phyloP scores from a whole-genome alignment of 2,113 vertebrate species.

The Acanthochromis polyacanthus region DNA sequence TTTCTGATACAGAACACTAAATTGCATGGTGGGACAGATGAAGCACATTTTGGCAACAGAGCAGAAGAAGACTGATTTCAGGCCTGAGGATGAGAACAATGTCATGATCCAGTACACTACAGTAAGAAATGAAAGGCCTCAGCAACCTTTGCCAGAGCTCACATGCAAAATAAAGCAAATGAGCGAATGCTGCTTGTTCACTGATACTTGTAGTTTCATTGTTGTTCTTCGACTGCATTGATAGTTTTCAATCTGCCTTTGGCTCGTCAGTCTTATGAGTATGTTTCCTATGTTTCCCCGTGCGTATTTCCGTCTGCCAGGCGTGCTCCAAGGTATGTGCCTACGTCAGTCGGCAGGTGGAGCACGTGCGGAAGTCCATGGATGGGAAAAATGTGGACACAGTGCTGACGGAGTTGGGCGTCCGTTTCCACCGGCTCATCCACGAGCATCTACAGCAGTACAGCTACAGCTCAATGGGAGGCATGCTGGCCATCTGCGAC shows the following conservation, averaged over 20 bases:
- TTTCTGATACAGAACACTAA: conserved; percentile 90
- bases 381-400: conserved; percentile 99
- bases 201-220: too few relatives aligned
- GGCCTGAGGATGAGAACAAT: conserved; percentile 98
- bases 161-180: conserved; percentile 36
- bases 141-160: not conserved
- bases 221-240: not conserved
- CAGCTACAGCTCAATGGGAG: conserved; percentile 98
- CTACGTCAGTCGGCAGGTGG: conserved; percentile 96
- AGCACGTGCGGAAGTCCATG: conserved; percentile 96
- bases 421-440: conserved; percentile 97
- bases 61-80: conserved; percentile 99
- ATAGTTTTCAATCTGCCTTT: not conserved
- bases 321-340: conserved; percentile 96
- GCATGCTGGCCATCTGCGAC: conserved; percentile 99
- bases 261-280: not conserved
- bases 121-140: conserved; percentile 82
- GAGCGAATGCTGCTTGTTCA: not conserved
- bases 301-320: conserved; percentile 72
- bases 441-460: conserved; percentile 98
- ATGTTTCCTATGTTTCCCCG: not conserved
- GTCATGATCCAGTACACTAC: conserved; percentile 98
- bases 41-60: conserved; percentile 96
- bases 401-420: conserved; percentile 94
- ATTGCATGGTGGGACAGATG: conserved; percentile 99